A percentile compares a stretch with the other conserved stretches of the same genome.
phyloP scores from a whole-genome alignment of 2,888 invertebrate species.

The Limnephilus marmoratus region DNA sequence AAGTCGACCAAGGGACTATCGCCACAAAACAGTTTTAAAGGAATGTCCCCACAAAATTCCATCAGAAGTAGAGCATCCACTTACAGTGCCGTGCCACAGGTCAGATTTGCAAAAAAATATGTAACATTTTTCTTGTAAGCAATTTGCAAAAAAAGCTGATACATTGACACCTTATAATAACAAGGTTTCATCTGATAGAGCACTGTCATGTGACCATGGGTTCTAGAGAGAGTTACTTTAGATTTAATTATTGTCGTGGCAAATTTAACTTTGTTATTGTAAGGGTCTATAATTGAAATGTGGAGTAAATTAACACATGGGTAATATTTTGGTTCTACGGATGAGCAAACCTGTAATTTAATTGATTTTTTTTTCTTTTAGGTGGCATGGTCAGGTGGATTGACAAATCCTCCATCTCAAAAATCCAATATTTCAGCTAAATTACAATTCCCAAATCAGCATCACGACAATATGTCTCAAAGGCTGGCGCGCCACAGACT shows the following conservation, averaged over 20 bases:
- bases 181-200: too few relatives aligned
- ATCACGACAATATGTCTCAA: slow-evolving; percentile 67
- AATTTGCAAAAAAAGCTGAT: too few relatives aligned
- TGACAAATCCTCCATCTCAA: slow-evolving; percentile 69
- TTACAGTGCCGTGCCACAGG: slow-evolving; percentile 72
- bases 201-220: too few relatives aligned
- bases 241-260: too few relatives aligned
- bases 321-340: too few relatives aligned
- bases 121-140: too few relatives aligned
- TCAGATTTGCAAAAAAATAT: slow-evolving; percentile 65
- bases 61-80: slow-evolving; percentile 76
- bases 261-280: too few relatives aligned
- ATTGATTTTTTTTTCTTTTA: slow-evolving; percentile 63
- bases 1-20: slow-evolving; percentile 76
- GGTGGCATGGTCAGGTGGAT: slow-evolving; percentile 74
- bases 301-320: too few relatives aligned
- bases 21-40: slow-evolving; percentile 79
- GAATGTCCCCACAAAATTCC: slow-evolving; percentile 85
- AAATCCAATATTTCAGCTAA: slow-evolving; percentile 67
- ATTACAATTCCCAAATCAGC: slow-evolving; percentile 67
- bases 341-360: neutral
- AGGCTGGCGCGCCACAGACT: slow-evolving; percentile 71
- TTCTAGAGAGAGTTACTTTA: too few relatives aligned
- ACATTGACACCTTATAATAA: too few relatives aligned
- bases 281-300: too few relatives aligned